Percentiles rank a stretch among this genome's conserved stretches.
Evolutionary conservation across 1,140 invertebrate genomes (phyloP).

Genomic region (Apocrypta bakeri): DNA sequence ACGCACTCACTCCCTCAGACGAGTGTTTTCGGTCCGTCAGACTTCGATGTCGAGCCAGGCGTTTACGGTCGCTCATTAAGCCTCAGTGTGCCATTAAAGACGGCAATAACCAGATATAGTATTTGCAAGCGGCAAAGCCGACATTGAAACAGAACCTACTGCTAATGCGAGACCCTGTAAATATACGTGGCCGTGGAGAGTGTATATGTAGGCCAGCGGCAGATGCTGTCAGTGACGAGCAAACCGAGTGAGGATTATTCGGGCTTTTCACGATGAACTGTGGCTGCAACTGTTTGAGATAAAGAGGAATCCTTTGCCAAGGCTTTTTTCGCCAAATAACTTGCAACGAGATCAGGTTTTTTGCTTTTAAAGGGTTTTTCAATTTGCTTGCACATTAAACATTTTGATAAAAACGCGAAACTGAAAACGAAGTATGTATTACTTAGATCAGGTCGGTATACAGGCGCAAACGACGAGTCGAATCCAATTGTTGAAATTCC

Average conservation of each 20-base stretch:
- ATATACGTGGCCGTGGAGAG: background rate
- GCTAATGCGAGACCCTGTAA: background rate
- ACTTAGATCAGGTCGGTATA: too few relatives aligned
- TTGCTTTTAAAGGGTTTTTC: too few relatives aligned
- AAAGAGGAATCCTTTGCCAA: background rate
- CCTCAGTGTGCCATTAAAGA: background rate
- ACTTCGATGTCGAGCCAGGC: background rate
- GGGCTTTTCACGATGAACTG: background rate
- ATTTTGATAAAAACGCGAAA: too few relatives aligned
- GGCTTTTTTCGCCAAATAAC: too few relatives aligned
- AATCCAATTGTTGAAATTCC: too few relatives aligned
- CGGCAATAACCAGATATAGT: conserved; percentile 17
- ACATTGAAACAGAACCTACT: background rate
- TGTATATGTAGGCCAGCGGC: background rate
- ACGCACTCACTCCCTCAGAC: background rate
- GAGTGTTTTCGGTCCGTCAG: too few relatives aligned
- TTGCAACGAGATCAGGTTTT: too few relatives aligned
- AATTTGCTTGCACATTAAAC: too few relatives aligned
- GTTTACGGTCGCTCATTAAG: conserved; percentile 28
- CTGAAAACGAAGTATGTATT: too few relatives aligned
- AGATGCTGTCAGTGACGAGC: too few relatives aligned
- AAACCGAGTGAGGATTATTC: background rate
- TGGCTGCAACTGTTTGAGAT: background rate
- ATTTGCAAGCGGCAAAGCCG: conserved; percentile 8
- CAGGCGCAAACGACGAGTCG: too few relatives aligned